Conservation (phyloP, 1,140 invertebrate species). For the Gryon sp. region DNA sequence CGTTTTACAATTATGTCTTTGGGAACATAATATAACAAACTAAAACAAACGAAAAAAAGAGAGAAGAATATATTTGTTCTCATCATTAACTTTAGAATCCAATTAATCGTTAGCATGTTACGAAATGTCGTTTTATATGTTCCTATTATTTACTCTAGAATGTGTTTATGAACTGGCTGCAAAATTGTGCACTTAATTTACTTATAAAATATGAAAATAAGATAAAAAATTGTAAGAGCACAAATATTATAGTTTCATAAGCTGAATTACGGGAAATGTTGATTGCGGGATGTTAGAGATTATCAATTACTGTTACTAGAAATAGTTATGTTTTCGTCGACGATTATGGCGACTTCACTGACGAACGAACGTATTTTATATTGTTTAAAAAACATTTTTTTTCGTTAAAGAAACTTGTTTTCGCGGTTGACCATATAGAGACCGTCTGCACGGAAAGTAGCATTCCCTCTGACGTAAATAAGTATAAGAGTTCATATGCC, state of each 20-base stretch:
- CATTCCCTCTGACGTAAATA: conserved; percentile 56
- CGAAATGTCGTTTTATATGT: conserved; percentile 3
- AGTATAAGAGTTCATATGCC: conserved; percentile 50
- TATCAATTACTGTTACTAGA: conserved; percentile 24
- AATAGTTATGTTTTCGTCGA: conserved; percentile 20
- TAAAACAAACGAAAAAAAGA: not conserved
- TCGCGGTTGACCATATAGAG: conserved; percentile 52
- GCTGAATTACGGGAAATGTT: conserved; percentile 60
- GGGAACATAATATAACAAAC: too few species aligned
- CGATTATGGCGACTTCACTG: conserved; percentile 12
- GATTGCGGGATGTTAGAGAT: conserved; percentile 14
- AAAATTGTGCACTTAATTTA: too few species aligned
- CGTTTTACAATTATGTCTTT: not conserved
- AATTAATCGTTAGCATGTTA: conserved; percentile 2
- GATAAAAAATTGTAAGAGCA: not conserved
- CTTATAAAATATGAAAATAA: too few species aligned
- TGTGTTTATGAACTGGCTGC: not conserved
- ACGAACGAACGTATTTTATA: conserved; percentile 23
- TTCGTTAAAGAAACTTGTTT: conserved; percentile 68
- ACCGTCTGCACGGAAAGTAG: conserved; percentile 46
- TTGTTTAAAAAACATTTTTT: conserved; percentile 33
- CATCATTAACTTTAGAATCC: not conserved
- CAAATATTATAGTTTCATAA: conserved; percentile 23
- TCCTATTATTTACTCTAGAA: not conserved
- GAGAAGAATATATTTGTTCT: not conserved